phyloP scores from a whole-genome alignment of 2,888 invertebrate genomes.

The Limnephilus rhombicus region DNA sequence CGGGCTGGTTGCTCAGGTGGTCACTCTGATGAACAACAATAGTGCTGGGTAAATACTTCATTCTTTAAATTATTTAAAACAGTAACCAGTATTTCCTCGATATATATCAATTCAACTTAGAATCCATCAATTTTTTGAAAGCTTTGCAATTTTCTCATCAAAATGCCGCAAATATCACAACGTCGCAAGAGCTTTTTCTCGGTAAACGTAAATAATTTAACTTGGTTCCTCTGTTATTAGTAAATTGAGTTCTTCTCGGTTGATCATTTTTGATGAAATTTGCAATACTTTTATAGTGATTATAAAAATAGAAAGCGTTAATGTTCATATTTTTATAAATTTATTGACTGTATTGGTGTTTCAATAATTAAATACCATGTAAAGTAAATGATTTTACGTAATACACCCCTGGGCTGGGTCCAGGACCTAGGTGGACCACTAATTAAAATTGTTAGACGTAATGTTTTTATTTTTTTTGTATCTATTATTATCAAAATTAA shows the following conservation, averaged over 20 bases:
- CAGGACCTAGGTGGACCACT: no score
- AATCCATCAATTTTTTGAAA: neutral
- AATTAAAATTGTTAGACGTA: no score
- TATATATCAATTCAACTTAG: neutral
- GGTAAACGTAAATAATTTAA: neutral
- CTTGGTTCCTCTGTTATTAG: neutral
- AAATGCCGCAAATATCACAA: neutral
- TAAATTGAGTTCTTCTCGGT: neutral
- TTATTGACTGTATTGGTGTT: neutral
- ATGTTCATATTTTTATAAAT: neutral
- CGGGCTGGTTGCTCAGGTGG: slow-evolving; percentile 77
- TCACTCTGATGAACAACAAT: slow-evolving; percentile 77
- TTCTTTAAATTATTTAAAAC: neutral
- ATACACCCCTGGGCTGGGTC: no score
- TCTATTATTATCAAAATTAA: no score
- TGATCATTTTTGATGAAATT: neutral
- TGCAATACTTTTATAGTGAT: neutral
- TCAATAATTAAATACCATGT: neutral
- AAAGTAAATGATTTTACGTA: neutral
- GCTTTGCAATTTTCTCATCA: neutral
- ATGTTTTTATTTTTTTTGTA: no score
- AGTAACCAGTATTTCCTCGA: neutral
- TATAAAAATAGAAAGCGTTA: neutral
- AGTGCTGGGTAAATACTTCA: slow-evolving; percentile 67
- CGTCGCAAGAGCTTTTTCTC: neutral